Evolutionary conservation across 2,888 invertebrate species (phyloP).

Genomic region (Silvanus unidentatus): DNA sequence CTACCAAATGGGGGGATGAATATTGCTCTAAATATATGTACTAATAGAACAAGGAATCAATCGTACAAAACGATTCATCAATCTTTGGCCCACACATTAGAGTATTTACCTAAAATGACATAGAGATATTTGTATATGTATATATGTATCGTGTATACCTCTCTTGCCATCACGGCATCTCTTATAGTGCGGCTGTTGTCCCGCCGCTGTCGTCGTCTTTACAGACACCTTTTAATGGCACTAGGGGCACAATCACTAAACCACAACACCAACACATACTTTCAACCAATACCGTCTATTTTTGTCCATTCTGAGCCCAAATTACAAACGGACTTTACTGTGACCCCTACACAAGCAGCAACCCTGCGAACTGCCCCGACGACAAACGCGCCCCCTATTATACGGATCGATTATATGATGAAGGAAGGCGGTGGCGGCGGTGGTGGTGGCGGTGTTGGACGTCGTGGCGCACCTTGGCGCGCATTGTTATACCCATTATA

Average conservation of each 20-base stretch:
- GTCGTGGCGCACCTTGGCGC: conserved; percentile 15
- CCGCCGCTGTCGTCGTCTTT: conserved; percentile 34
- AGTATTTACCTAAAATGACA: too few relatives aligned
- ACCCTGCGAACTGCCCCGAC: conserved; percentile 41
- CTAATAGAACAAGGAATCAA: too few relatives aligned
- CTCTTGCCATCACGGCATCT: conserved; percentile 70
- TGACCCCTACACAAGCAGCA: conserved; percentile 42
- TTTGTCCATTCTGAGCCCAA: conserved; percentile 42
- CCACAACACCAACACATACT: conserved; percentile 38
- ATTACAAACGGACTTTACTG: conserved; percentile 38
- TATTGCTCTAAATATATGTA: too few relatives aligned
- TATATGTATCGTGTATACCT: conserved; percentile 45
- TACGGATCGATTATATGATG: conserved; percentile 33
- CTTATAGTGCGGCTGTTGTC: conserved; percentile 52
- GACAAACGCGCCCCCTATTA: conserved; percentile 42
- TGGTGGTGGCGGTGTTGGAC: conserved; percentile 18
- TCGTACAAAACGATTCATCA: too few relatives aligned
- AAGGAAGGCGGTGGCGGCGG: conserved; percentile 20
- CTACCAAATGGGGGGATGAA: too few relatives aligned
- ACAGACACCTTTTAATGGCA: conserved; percentile 2
- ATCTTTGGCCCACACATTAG: too few relatives aligned
- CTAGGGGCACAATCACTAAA: conserved; percentile 28
- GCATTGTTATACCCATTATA: conserved; percentile 5
- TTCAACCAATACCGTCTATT: conserved; percentile 37
- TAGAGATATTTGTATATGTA: too few relatives aligned